Base-by-base conservation (phyloP, 2,797 vertebrate genomes). In the Menidia menidia region DNA sequence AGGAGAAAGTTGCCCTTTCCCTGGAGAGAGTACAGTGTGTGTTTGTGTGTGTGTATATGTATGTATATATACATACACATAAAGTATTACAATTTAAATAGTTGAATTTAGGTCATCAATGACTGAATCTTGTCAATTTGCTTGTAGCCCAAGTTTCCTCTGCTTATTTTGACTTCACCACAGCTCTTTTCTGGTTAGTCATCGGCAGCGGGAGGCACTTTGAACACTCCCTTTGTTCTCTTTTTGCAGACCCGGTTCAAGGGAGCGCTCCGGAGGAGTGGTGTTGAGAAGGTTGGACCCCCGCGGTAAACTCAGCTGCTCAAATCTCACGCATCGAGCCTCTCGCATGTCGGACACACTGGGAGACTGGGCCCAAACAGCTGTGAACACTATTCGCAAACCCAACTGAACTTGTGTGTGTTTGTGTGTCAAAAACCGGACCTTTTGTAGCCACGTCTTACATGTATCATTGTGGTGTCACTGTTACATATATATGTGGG, bases 211-310 rank as follows among this genome's bases (percentile, higher is more conserved):
- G 51, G 30, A 53, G 30, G 16, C 25, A 18, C 19, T 63, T 1
- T 41, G 2, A 2, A 12, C 51, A 5, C 42, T 18, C 18, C 2
- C n/a, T 52, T 7, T 59, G 5, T 73, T 19, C 58, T 68, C 3
- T 60, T 6, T 57, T 18, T 43, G 18, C 83, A 94, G 93, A 68
- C 61, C 71, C 42, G 74, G 74, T 64, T 77, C 86, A 48, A 50
- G 48, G 59, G 80, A 87, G 42, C 47, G 25, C 60, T 84, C 80
- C 55, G 87, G 85, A 64, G 76, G 78, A 30, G 68, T 67, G 0
- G 55, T 93, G 85, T 89, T 89, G 78, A 91, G 90, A 64, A 92
- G 86, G 64, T 75, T 91, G 83, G 87, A 90, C 64, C 90, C 90
- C 32, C 85, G 63, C 11, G 89, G 83, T 43, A 92, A 92, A 89